Percentiles rank a stretch among this genome's conserved stretches.
Conservation (phyloP, 2,113 vertebrate genomes). For the Gadus macrocephalus region DNA sequence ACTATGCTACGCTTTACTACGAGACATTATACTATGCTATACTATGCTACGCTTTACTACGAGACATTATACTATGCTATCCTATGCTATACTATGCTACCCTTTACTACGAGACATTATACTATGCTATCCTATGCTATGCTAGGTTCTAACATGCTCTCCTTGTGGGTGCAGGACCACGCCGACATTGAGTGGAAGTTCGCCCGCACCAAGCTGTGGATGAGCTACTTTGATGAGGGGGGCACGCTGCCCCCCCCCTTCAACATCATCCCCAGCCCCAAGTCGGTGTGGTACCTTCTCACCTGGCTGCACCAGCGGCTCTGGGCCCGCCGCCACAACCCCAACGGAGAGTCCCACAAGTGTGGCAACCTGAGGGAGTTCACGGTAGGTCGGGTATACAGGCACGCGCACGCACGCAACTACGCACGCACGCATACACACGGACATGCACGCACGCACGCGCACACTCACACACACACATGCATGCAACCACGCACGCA, state of each 20-base stretch:
- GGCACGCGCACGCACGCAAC: not conserved
- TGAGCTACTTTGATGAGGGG: conserved; percentile 97
- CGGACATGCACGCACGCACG: conserved; percentile 17
- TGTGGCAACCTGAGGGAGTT: conserved; percentile 88
- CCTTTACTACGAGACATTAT: not conserved
- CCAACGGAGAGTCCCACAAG: conserved; percentile 75
- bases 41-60: too few relatives aligned
- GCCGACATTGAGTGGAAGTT: conserved; percentile 98
- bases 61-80: too few relatives aligned
- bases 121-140: too few relatives aligned
- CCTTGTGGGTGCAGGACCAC: conserved; percentile 76
- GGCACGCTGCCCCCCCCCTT: conserved; percentile 95
- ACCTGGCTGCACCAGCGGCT: conserved; percentile 87
- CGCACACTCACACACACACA: conserved; percentile 3
- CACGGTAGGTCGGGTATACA: conserved; percentile 73
- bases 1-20: too few relatives aligned
- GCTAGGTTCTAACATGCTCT: not conserved
- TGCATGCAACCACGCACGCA: conserved; percentile 14
- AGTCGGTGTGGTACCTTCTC: conserved; percentile 90
- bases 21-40: too few relatives aligned
- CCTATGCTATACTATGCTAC: not conserved
- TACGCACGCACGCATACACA: conserved; percentile 23
- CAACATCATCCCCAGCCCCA: conserved; percentile 93
- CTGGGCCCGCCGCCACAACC: conserved; percentile 71
- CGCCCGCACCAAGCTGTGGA: conserved; percentile 95